Evolutionary conservation across 2,888 invertebrate species (phyloP), one percentile per base, ranked within the genome.

Genomic region (Drosophila ezoana): DNA sequence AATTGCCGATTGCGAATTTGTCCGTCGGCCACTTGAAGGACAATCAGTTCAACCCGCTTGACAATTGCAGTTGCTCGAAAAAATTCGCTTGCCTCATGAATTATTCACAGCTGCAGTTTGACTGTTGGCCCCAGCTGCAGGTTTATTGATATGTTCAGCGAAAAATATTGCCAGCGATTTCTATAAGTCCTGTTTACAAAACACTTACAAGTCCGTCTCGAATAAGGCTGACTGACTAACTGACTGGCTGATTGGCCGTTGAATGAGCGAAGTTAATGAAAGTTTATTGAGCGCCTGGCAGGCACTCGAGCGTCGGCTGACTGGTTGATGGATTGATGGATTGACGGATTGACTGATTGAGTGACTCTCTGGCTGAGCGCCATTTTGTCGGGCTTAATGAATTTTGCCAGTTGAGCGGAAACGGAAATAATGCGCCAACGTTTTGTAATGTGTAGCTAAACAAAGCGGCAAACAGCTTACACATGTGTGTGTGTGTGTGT

Each of bases 391-490:
- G 40, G 69, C 75, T 76, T 89, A 87, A 87, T 87, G 89, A 87
- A 87, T 87, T 87, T 87, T 82, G 73, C 68, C 89, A 87, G 89
- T 76, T 87, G 72, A 79, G 86, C 88, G 86, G 89, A 87, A 87
- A 89, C 75, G 87, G 82, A 80, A 74, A 85, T 74, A 85, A 75
- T 65, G 71, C 63, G 78, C 82, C 78, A 74, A 81, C 72, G 70
- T 78, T 79, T 68, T 71, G 61, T 72, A 69, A 69, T 69, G 70
- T 72, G 60, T 47, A 54, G 61, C 65, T 59, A 59, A 70, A 65
- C 73, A 73, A 64, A 58, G 52, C 58, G 16, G 28, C 38, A 32
- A 48, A 23, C 65, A 18, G 16, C 9, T 28, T 5, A 44, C 33
- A 28, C n/a, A n/a, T 45, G 37, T 28, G 11, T 35, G 20, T 51